Conservation (phyloP, 2,113 vertebrate genomes). For the Lonchura striata region DNA sequence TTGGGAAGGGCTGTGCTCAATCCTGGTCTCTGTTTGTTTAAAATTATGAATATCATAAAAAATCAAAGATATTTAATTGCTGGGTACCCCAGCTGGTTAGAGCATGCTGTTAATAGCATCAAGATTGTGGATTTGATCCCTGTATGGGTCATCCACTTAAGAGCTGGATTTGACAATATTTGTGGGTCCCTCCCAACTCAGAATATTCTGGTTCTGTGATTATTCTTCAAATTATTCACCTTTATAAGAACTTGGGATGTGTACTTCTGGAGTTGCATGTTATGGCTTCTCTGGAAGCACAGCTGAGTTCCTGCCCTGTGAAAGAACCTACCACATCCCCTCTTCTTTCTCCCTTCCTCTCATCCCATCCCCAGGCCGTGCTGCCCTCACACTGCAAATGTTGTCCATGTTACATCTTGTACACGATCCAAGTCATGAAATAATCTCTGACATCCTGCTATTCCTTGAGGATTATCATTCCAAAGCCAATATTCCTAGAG, state of each 20-base stretch:
- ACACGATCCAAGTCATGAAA: neutral
- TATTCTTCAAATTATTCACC: neutral
- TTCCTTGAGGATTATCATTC: neutral
- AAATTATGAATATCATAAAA: neutral
- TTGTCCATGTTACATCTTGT: neutral
- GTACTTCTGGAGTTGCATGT: neutral
- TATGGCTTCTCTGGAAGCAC: neutral
- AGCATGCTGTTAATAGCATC: neutral
- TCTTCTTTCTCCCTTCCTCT: neutral
- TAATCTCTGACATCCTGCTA: neutral
- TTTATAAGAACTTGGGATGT: neutral
- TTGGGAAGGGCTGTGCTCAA: neutral
- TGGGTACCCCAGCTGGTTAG: neutral
- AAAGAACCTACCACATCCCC: neutral
- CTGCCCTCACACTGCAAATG: neutral
- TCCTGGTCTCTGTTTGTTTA: neutral
- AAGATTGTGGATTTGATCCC: neutral
- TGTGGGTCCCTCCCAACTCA: neutral
- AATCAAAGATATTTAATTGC: neutral
- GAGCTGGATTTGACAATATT: neutral
- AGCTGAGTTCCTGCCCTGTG: accelerated
- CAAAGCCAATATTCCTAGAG: neutral
- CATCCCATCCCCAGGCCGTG: neutral
- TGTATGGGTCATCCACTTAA: neutral
- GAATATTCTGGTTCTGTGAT: neutral